A percentile compares a stretch with the other conserved stretches of the same genome.
These are phyloP conservation scores for Drosophila pectinifera DNA, from an alignment of 1,140 invertebrate species.

Conservation along the genomic window DNA sequence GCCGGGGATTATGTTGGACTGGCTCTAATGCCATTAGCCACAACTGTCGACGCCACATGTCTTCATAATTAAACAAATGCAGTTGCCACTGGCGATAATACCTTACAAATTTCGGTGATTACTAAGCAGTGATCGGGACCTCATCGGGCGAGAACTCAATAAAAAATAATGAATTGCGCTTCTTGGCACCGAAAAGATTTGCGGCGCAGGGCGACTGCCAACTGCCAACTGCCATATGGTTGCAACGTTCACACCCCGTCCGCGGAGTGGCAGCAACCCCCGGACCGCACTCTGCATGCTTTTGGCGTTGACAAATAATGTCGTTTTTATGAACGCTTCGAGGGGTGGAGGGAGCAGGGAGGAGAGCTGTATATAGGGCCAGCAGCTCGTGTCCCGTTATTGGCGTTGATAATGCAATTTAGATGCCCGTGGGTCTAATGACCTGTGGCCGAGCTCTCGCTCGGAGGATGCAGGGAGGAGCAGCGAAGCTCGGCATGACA, in stretches of 20 bases:
- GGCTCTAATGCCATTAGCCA: conserved; percentile 72
- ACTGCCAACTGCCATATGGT: conserved; percentile 64
- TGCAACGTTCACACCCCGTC: conserved; percentile 63
- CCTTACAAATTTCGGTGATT: conserved; percentile 77
- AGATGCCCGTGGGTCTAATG: conserved; percentile 74
- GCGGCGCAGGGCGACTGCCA: conserved; percentile 6
- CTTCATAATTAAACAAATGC: conserved; percentile 78
- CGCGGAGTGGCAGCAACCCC: conserved; percentile 30
- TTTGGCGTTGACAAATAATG: conserved; percentile 84
- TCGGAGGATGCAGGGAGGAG: conserved; percentile 13
- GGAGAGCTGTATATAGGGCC: conserved; percentile 1
- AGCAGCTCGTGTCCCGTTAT: conserved; percentile 62
- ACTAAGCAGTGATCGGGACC: conserved; percentile 9
- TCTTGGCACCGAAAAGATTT: conserved; percentile 65
- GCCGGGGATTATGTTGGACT: conserved; percentile 67
- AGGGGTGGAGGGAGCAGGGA: neutral
- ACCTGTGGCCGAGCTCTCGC: conserved; percentile 67
- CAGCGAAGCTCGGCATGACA: conserved; percentile 45
- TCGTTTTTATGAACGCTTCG: conserved; percentile 65
- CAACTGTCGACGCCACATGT: conserved; percentile 82
- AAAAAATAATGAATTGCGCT: conserved; percentile 81
- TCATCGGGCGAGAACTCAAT: conserved; percentile 59
- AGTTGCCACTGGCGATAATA: conserved; percentile 64
- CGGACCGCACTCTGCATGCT: conserved; percentile 25
- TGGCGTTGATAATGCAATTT: conserved; percentile 81